Conservation (phyloP, 2,113 vertebrate species). For the Sciurus niger region DNA sequence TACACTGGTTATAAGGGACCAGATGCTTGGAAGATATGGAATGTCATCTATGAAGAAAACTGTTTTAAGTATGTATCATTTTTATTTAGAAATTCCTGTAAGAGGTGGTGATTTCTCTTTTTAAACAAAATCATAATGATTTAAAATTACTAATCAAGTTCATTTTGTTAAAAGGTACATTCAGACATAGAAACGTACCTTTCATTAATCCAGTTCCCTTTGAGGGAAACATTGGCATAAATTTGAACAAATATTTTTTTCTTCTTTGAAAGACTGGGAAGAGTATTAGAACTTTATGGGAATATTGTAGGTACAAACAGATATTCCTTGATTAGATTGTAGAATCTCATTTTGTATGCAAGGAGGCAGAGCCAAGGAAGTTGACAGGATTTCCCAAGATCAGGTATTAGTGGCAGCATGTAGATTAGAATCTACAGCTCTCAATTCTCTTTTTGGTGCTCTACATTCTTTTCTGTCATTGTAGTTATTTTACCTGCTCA, state of each 20-base stretch:
- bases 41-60: slow-evolving; percentile 93
- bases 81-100: slow-evolving; percentile 14
- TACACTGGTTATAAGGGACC: slow-evolving; percentile 92
- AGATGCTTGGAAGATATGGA: slow-evolving; percentile 92
- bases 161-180: slow-evolving; percentile 47
- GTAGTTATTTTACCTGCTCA: not conserved
- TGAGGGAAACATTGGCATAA: not conserved
- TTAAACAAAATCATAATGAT: not conserved
- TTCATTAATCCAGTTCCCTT: not conserved
- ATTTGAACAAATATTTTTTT: slow-evolving; percentile 26
- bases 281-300: not conserved
- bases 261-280: slow-evolving; percentile 35
- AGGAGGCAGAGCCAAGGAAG: not conserved
- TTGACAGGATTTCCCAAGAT: slow-evolving; percentile 11
- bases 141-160: slow-evolving; percentile 54
- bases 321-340: not conserved
- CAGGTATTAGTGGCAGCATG: not conserved
- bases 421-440: not conserved
- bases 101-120: not conserved
- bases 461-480: not conserved
- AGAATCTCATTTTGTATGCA: not conserved
- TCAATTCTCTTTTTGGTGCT: slow-evolving; percentile 16
- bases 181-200: not conserved
- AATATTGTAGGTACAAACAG: not conserved
- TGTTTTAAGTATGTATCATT: slow-evolving; percentile 91